phyloP scores from a whole-genome alignment of 2,113 vertebrate genomes.

The Strix uralensis region DNA sequence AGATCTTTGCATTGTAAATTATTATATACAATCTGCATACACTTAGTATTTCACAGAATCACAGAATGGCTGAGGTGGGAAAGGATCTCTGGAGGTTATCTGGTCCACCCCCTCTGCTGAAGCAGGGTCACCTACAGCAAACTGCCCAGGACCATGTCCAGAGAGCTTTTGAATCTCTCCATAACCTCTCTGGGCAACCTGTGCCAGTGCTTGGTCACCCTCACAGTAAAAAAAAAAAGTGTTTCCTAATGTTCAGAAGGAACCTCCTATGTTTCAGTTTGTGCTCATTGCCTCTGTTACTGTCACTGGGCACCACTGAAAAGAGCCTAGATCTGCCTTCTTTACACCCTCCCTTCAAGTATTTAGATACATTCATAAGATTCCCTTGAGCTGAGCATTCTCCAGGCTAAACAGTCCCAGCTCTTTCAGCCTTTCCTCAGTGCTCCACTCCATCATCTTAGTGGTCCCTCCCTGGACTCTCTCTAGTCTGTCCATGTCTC shows the following conservation, averaged over 20 bases:
- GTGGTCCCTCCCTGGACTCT: too few relatives aligned
- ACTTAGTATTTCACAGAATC: not conserved
- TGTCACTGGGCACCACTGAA: not conserved
- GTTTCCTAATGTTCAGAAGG: not conserved
- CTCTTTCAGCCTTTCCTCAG: not conserved
- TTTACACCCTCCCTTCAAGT: not conserved
- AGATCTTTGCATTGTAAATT: not conserved
- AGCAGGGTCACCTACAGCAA: not conserved
- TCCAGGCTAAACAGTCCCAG: not conserved
- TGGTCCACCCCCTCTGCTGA: not conserved
- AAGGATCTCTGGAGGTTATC: not conserved
- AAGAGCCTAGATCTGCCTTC: not conserved
- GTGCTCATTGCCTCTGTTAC: not conserved
- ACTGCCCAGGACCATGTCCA: not conserved
- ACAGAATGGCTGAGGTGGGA: not conserved
- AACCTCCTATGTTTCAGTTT: not conserved
- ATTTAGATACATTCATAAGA: not conserved
- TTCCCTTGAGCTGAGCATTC: not conserved
- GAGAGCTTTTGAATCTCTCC: not conserved
- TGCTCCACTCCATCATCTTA: not conserved
- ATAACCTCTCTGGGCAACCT: not conserved
- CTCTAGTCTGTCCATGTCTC: not conserved
- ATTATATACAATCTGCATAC: not conserved
- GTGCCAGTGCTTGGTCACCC: not conserved
- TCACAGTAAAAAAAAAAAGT: not conserved